Evolutionary conservation across 2,113 vertebrate species (phyloP).

Genomic region (Cyanoliseus patagonus): DNA sequence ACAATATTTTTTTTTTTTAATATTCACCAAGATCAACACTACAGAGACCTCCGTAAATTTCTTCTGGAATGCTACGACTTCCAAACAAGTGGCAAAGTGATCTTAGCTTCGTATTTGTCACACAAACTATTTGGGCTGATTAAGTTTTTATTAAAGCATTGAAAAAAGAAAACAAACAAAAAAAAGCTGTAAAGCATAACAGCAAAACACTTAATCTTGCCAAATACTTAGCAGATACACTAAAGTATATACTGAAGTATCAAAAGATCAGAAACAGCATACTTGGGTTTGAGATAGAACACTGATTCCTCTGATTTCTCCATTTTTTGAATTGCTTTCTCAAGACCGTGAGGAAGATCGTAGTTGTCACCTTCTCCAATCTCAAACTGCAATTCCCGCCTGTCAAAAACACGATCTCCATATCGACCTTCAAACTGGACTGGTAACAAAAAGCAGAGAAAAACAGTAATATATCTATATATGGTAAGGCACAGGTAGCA

Average conservation of each 20-base stretch:
- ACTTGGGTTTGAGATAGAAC: conserved; percentile 90
- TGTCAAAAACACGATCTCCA: conserved; percentile 84
- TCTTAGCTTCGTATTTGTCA: neutral
- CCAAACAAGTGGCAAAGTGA: neutral
- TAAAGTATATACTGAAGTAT: neutral
- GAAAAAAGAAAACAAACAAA: neutral
- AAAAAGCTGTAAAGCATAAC: neutral
- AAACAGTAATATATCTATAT: neutral
- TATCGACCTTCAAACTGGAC: conserved; percentile 84
- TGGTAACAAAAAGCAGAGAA: conserved; percentile 50
- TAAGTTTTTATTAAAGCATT: neutral
- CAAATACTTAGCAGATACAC: neutral
- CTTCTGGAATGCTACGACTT: neutral
- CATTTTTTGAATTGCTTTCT: conserved; percentile 92
- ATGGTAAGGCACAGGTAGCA: neutral
- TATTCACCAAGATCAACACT: neutral
- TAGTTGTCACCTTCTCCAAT: conserved; percentile 88
- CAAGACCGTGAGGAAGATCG: conserved; percentile 86
- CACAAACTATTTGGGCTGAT: neutral
- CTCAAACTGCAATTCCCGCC: conserved; percentile 89
- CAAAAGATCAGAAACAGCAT: conserved; percentile 21
- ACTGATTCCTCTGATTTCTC: conserved; percentile 90
- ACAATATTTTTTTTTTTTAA: neutral
- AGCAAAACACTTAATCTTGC: neutral
- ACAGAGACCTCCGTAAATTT: neutral